A percentile compares a stretch with the other conserved stretches of the same genome.
Evolutionary conservation across 2,113 vertebrate genomes (phyloP).

Genomic region (Eurypyga helias): DNA sequence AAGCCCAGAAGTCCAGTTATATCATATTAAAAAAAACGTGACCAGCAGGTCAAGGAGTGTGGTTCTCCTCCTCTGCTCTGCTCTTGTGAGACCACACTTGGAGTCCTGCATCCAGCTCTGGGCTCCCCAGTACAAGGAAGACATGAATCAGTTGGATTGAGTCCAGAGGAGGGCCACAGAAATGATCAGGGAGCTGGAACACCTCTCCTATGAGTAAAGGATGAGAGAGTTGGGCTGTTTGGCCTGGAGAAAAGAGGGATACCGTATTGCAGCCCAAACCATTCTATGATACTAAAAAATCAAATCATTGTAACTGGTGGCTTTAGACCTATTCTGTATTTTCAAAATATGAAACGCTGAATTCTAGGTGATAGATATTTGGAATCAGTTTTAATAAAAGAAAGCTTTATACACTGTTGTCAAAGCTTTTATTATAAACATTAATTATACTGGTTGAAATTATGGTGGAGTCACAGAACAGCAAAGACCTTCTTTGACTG

Average conservation of each 20-base stretch:
- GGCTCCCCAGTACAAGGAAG: neutral
- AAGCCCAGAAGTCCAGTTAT: neutral
- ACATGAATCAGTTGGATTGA: rapidly evolving
- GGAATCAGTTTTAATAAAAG: neutral
- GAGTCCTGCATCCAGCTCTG: neutral
- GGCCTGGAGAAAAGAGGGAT: neutral
- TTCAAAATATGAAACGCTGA: neutral
- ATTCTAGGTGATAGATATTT: neutral
- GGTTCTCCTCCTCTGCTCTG: neutral
- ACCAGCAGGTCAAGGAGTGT: neutral
- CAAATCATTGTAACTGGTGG: neutral
- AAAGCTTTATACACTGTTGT: neutral
- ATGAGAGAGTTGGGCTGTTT: neutral
- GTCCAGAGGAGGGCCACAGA: neutral
- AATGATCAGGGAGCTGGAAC: neutral
- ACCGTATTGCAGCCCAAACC: neutral
- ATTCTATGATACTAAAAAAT: neutral
- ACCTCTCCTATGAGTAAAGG: neutral
- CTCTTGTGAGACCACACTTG: neutral
- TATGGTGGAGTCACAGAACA: neutral
- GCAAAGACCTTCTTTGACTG: neutral
- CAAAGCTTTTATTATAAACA: neutral
- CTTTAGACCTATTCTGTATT: neutral
- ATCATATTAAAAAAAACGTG: rapidly evolving
- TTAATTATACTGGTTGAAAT: neutral